phyloP scores from a whole-genome alignment of 2,113 vertebrate genomes.

The Nothoprocta perdicaria region DNA sequence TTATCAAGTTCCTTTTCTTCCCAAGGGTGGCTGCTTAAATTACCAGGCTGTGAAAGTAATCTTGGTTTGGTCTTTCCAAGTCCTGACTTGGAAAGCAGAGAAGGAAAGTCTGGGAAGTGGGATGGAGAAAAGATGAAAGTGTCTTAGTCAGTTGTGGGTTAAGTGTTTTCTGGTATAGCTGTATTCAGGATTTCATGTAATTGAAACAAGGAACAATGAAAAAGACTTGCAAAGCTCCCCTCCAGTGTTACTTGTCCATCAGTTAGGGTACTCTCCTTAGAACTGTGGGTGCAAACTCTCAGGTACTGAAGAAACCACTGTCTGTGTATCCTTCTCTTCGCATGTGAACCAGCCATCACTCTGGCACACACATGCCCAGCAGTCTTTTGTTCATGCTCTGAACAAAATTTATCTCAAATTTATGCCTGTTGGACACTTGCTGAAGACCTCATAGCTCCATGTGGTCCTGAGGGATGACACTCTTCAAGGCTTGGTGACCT shows the following conservation, averaged over 20 bases:
- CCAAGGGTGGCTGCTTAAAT: background rate
- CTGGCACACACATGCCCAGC: background rate
- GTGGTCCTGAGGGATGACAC: rapidly evolving
- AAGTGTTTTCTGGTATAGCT: background rate
- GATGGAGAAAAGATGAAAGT: background rate
- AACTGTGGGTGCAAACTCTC: background rate
- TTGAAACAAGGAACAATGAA: background rate
- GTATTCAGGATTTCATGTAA: background rate
- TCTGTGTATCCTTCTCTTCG: background rate
- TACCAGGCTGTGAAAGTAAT: background rate
- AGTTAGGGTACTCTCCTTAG: background rate
- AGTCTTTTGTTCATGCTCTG: background rate
- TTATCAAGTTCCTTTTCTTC: background rate
- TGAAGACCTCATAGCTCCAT: rapidly evolving
- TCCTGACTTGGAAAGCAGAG: background rate
- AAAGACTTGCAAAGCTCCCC: background rate
- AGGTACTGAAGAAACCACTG: background rate
- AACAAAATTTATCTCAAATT: background rate
- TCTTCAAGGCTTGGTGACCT: background rate
- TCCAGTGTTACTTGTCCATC: background rate
- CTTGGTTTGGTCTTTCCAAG: background rate
- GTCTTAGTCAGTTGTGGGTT: rapidly evolving
- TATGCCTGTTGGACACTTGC: rapidly evolving
- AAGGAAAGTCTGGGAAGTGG: background rate
- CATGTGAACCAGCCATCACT: rapidly evolving